Evolutionary conservation across 2,888 invertebrate genomes (phyloP).

Genomic region (Callyntrura guangdongensis): DNA sequence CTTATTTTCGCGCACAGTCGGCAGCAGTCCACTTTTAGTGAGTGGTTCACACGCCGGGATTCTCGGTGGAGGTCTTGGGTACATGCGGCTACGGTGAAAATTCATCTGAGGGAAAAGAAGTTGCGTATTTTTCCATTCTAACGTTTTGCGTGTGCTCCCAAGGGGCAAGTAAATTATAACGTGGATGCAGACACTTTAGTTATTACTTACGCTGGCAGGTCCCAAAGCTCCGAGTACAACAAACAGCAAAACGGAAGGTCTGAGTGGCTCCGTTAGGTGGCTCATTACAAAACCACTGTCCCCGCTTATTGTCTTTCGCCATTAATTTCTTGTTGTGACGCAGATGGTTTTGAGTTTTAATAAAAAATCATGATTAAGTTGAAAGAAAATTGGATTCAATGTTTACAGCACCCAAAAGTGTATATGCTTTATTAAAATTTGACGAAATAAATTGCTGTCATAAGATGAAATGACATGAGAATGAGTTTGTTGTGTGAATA

Average conservation of each 20-base stretch:
- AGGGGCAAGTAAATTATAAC: conserved; percentile 74
- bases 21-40: conserved; percentile 19
- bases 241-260: neutral
- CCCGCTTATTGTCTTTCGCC: conserved; percentile 15
- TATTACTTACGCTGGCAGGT: conserved; percentile 24
- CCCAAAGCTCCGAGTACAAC: neutral
- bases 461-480: too few relatives aligned
- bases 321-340: conserved; percentile 58
- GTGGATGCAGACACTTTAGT: conserved; percentile 51
- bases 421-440: neutral
- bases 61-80: conserved; percentile 43
- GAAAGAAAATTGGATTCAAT: conserved; percentile 42
- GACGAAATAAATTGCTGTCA: too few relatives aligned
- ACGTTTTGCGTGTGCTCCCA: conserved; percentile 47
- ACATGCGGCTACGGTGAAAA: conserved; percentile 19
- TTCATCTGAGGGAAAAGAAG: conserved; percentile 23
- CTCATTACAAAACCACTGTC: conserved; percentile 52
- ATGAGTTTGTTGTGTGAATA: too few relatives aligned
- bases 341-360: conserved; percentile 69
- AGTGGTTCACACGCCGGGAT: conserved; percentile 29
- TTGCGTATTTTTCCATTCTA: conserved; percentile 1
- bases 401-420: neutral
- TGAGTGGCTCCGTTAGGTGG: conserved; percentile 17
- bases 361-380: conserved; percentile 55
- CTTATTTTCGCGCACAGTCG: neutral